Base-by-base conservation (phyloP, 2,797 vertebrate genomes). In the Podarcis siculus region DNA sequence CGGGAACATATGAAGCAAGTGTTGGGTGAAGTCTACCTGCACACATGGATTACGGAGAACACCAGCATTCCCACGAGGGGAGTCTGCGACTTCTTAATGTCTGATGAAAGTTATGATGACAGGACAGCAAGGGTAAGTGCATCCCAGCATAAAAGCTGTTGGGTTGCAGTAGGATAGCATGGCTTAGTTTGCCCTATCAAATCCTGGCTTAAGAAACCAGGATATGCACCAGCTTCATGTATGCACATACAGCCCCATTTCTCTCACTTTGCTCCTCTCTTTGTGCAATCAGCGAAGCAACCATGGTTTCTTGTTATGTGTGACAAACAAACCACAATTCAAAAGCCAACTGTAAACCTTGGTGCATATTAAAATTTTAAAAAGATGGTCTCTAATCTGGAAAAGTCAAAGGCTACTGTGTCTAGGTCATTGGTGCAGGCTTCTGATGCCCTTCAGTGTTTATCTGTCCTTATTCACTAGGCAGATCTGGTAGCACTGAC, bases 1-100 rank as follows among this genome's bases (percentile, higher is more conserved):
- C 96, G 98, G 67, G 98, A 99, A 71, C 98, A 99, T 95, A 99
- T 99, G 97, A 99, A 99, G 95, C 98, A 97, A 73, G 98, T 99
- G 45, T 91, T 99, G 73, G 98, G 99, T 2, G 98, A 98, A 89
- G 98, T 99, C 39, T 99, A 99, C 94, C 97, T 99, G 32, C 98
- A 99, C 96, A 98, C 98, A 0, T 98, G 97, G 94, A 97, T 98
- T 86, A 97, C 98, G 0, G 97, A 99, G 91, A 98, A 98, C 96
- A 98, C 98, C 87, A 98, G 98, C 94, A 97, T 99, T 82, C 99
- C 99, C 85, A 98, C 98, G 80, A 96, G 98, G 83, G 99, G 98
- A 2, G 96, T 99, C 95, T 98, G 98, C 91, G 98, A 99, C 94
- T 99, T 98, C 90, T 93, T 99, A 12, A 97, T 98, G 93, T 97